These are phyloP conservation scores for Sphaerodactylus townsendi DNA, from an alignment of 2,113 vertebrate species.

Conservation along the genomic window DNA sequence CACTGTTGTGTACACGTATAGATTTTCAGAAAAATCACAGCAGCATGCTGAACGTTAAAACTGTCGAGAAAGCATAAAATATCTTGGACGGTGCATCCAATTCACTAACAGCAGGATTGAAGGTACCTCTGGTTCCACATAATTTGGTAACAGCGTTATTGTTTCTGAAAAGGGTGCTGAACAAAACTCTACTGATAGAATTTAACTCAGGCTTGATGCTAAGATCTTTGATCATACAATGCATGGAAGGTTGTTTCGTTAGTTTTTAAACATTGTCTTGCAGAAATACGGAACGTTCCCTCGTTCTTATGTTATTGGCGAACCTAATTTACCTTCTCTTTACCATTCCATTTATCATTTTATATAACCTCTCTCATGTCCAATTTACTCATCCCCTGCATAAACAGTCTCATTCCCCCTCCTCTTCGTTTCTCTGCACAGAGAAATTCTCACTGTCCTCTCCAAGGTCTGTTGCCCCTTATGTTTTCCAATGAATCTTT, in stretches of 20 bases:
- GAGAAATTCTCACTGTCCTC: not conserved
- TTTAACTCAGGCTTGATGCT: not conserved
- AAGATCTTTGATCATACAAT: not conserved
- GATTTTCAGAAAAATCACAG: not conserved
- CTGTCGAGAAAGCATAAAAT: constrained; percentile 10
- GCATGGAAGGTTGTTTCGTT: not conserved
- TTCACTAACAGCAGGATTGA: not conserved
- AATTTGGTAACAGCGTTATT: not conserved
- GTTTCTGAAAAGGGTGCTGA: not conserved
- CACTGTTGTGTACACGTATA: not conserved
- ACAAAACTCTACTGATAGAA: not conserved
- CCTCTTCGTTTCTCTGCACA: not conserved
- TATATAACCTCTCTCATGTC: constrained; percentile 13
- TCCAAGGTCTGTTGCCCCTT: not conserved
- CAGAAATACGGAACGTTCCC: constrained; percentile 23
- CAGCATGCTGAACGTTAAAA: not conserved
- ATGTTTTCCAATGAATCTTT: constrained; percentile 2
- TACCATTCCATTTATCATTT: constrained; percentile 25
- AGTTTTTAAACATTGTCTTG: constrained; percentile 1
- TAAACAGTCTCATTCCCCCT: constrained; percentile 5
- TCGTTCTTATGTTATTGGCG: not conserved
- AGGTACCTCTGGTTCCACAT: not conserved
- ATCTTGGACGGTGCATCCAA: not conserved
- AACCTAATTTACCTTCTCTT: constrained; percentile 16
- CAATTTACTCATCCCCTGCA: constrained; percentile 1